These are phyloP conservation scores for Vespertilio murinus DNA, from an alignment of 2,797 vertebrate genomes.

Conservation along the genomic window DNA sequence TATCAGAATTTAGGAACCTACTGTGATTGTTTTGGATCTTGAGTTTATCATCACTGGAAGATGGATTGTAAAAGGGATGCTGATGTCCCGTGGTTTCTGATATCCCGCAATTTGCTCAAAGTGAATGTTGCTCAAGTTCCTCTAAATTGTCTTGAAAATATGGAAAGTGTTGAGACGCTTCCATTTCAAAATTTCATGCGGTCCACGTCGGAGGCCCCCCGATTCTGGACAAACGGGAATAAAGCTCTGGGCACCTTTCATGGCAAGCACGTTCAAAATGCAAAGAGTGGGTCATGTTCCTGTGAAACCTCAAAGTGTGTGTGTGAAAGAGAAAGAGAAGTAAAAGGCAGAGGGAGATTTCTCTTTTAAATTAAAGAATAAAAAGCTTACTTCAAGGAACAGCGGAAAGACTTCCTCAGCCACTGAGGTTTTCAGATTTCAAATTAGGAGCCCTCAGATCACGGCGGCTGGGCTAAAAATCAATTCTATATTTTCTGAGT, in stretches of 20 bases:
- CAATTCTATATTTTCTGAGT: slow-evolving; percentile 99
- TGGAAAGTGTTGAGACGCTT: neutral
- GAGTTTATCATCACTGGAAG: slow-evolving; percentile 76
- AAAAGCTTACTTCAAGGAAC: slow-evolving; percentile 80
- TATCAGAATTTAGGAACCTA: slow-evolving; percentile 84
- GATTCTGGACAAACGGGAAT: neutral
- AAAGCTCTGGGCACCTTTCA: neutral
- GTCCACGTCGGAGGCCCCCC: neutral
- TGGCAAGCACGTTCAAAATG: slow-evolving; percentile 2
- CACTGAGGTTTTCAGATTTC: slow-evolving; percentile 87
- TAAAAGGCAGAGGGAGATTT: slow-evolving; percentile 60
- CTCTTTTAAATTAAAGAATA: slow-evolving; percentile 78
- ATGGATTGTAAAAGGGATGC: slow-evolving; percentile 77
- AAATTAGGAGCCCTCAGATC: slow-evolving; percentile 90
- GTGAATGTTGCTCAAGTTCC: neutral
- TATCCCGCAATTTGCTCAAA: slow-evolving; percentile 41
- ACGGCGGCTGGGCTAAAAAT: slow-evolving; percentile 91
- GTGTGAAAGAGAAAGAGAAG: neutral
- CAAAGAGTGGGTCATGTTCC: neutral
- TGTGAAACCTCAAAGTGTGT: slow-evolving; percentile 6
- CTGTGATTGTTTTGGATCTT: slow-evolving; percentile 80
- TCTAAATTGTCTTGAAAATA: slow-evolving; percentile 50
- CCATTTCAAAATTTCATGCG: neutral
- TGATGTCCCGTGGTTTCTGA: slow-evolving; percentile 53
- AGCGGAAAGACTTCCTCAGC: slow-evolving; percentile 77